Percentiles rank a stretch among this genome's conserved stretches.
phyloP scores from a whole-genome alignment of 1,140 invertebrate species.

The Helicoverpa zea region DNA sequence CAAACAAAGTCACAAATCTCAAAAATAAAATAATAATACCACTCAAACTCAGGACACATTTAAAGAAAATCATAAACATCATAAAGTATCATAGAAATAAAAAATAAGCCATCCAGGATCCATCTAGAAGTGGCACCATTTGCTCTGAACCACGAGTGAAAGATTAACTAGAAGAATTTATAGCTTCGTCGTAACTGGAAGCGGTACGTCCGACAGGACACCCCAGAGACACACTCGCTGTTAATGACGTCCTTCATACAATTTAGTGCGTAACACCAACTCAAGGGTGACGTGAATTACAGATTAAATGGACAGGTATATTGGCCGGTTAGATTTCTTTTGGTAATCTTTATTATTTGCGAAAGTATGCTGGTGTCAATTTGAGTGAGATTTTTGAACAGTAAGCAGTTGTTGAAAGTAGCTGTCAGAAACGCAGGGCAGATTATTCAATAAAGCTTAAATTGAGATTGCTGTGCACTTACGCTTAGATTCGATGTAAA shows the following conservation, averaged over 20 bases:
- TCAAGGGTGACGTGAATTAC: background rate
- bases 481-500: too few relatives aligned
- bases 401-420: too few relatives aligned
- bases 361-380: too few relatives aligned
- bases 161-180: constrained; percentile 21
- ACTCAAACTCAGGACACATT: background rate
- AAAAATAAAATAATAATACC: background rate
- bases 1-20: too few relatives aligned
- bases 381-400: too few relatives aligned
- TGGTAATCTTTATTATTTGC: background rate
- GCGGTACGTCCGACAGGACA: constrained; percentile 12
- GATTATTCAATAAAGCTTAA: too few relatives aligned
- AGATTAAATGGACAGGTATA: background rate
- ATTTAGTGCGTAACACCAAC: constrained; percentile 7
- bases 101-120: background rate
- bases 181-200: constrained; percentile 5
- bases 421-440: too few relatives aligned
- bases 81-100: too few relatives aligned
- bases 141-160: background rate
- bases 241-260: constrained; percentile 24
- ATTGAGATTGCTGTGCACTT: too few relatives aligned
- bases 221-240: background rate
- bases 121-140: background rate
- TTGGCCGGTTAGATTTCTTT: background rate
- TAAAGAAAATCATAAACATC: too few relatives aligned